Conservation (phyloP, 2,113 vertebrate species). For the Tupaia chinensis region DNA sequence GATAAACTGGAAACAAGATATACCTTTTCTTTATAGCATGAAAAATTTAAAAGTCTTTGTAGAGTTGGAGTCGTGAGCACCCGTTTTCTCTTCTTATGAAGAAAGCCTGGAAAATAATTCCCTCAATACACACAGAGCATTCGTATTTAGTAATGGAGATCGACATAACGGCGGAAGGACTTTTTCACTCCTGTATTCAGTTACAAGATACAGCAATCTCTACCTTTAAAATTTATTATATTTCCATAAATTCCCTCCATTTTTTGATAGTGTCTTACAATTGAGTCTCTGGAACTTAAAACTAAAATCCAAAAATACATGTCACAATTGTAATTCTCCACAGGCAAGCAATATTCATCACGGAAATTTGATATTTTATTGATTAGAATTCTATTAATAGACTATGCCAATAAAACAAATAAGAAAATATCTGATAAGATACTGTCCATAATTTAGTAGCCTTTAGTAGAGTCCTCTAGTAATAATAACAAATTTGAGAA, state of each 20-base stretch:
- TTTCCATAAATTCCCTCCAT: background rate
- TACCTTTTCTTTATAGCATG: background rate
- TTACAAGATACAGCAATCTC: background rate
- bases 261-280: background rate
- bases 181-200: background rate
- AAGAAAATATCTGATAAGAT: slow-evolving; percentile 15
- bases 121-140: background rate
- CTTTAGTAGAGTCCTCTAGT: background rate
- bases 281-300: background rate
- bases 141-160: background rate
- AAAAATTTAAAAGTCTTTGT: background rate
- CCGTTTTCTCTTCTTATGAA: background rate
- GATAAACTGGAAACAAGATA: background rate
- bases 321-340: background rate
- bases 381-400: background rate
- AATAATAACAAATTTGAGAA: background rate
- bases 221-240: background rate
- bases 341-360: background rate
- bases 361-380: background rate
- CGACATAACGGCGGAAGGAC: background rate
- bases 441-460: background rate
- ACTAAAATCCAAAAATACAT: background rate
- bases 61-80: background rate
- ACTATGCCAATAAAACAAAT: background rate
- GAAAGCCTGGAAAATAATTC: background rate